These are phyloP conservation scores for Indicator indicator DNA, from an alignment of 2,113 vertebrate species.

Conservation along the genomic window DNA sequence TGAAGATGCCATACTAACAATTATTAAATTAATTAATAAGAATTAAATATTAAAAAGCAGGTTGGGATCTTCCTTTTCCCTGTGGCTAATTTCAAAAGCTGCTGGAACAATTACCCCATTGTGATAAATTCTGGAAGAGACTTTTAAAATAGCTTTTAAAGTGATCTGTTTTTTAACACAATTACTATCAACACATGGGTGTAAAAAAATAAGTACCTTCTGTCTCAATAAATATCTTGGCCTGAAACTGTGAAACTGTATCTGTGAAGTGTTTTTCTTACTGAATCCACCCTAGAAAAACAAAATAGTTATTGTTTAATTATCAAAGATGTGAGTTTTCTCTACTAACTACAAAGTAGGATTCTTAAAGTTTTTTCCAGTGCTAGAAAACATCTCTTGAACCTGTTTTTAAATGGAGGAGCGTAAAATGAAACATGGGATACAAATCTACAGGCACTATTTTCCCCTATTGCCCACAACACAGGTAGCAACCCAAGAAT, in stretches of 20 bases:
- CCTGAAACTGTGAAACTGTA: slow-evolving; percentile 32
- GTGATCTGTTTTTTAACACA: slow-evolving; percentile 50
- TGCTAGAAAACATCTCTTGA: not conserved
- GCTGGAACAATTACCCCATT: slow-evolving; percentile 36
- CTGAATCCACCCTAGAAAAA: slow-evolving; percentile 30
- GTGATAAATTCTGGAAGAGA: slow-evolving; percentile 46
- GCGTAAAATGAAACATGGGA: not conserved
- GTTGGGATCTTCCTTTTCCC: not conserved
- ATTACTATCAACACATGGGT: slow-evolving; percentile 63
- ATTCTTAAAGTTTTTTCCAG: not conserved
- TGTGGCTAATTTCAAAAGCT: slow-evolving; percentile 42
- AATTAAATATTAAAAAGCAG: not conserved
- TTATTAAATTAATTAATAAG: not conserved
- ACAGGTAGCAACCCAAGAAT: not conserved
- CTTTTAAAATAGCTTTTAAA: slow-evolving; percentile 72
- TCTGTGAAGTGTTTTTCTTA: slow-evolving; percentile 62
- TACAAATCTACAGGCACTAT: not conserved
- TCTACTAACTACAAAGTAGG: slow-evolving; percentile 30
- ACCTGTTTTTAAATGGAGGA: not conserved
- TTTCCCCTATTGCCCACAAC: not conserved
- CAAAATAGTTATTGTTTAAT: slow-evolving; percentile 70
- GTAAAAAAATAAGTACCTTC: slow-evolving; percentile 59
- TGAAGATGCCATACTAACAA: not conserved
- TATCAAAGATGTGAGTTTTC: slow-evolving; percentile 48
- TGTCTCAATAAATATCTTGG: slow-evolving; percentile 70